These are phyloP conservation scores for Pseudopodoces humilis DNA, from an alignment of 2,113 vertebrate species.

Conservation along the genomic window DNA sequence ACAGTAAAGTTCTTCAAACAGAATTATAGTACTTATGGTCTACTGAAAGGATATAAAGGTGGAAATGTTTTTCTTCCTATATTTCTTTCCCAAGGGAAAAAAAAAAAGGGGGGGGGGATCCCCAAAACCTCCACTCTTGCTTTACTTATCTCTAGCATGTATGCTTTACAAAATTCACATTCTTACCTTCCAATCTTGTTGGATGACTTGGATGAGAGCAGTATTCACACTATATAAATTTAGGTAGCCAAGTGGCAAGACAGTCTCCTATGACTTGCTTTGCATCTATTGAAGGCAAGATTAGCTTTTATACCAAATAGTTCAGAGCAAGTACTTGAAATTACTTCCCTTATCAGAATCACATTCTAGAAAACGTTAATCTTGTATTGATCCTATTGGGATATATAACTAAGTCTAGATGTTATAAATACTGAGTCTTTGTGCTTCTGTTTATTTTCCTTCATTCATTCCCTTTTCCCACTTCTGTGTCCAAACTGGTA, in stretches of 20 bases:
- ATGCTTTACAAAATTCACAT: background rate
- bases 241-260: background rate
- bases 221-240: background rate
- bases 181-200: background rate
- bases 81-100: no score
- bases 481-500: background rate
- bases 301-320: background rate
- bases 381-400: background rate
- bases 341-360: background rate
- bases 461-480: background rate
- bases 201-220: background rate
- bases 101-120: no score
- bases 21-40: background rate
- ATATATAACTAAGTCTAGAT: background rate
- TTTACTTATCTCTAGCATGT: background rate
- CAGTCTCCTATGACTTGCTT: background rate
- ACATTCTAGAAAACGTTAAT: background rate
- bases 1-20: background rate
- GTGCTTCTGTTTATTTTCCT: background rate
- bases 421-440: background rate
- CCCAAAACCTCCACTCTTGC: background rate
- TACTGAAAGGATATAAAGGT: background rate
- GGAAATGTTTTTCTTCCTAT: background rate
- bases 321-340: background rate
- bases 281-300: fast-evolving